A percentile compares a stretch with the other conserved stretches of the same genome.
Evolutionary conservation across 37 sponge, comb jelly and placozoan species (phyloP).

Genomic region (Trichoplax adhaerens): DNA sequence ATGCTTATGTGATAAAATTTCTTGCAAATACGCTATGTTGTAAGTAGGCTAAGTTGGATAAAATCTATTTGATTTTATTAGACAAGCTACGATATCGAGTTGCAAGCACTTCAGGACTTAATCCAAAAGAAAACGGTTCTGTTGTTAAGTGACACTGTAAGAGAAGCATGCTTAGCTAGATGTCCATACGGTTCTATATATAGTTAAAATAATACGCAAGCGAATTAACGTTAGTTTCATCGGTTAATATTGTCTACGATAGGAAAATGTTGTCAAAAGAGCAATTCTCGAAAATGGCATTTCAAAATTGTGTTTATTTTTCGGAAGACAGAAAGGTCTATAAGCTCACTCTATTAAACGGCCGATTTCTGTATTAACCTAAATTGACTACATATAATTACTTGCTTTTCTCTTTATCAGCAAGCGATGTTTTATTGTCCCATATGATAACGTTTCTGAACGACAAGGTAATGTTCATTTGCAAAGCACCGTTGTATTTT

Average conservation of each 20-base stretch:
- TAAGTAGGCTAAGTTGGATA: background rate
- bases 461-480: constrained; percentile 50
- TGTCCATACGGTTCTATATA: too few relatives aligned
- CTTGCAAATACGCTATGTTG: background rate
- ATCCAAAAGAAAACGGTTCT: constrained; percentile 40
- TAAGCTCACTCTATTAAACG: background rate
- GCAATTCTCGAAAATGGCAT: constrained; percentile 51
- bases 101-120: constrained; percentile 32
- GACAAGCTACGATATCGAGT: constrained; percentile 57
- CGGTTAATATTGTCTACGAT: too few relatives aligned
- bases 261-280: constrained; percentile 78
- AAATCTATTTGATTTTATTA: constrained; percentile 9
- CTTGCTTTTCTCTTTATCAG: constrained; percentile 13
- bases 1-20: too few relatives aligned
- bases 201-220: too few relatives aligned
- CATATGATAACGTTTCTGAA: constrained; percentile 96
- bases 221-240: too few relatives aligned
- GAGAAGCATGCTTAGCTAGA: too few relatives aligned
- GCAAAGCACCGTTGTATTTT: background rate
- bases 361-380: background rate
- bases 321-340: constrained; percentile 77
- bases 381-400: background rate
- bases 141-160: constrained; percentile 38
- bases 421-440: constrained; percentile 86
- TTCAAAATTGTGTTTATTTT: constrained; percentile 71